Conservation (phyloP, 2,888 invertebrate genomes). For the Alviniconcha strummeri region DNA sequence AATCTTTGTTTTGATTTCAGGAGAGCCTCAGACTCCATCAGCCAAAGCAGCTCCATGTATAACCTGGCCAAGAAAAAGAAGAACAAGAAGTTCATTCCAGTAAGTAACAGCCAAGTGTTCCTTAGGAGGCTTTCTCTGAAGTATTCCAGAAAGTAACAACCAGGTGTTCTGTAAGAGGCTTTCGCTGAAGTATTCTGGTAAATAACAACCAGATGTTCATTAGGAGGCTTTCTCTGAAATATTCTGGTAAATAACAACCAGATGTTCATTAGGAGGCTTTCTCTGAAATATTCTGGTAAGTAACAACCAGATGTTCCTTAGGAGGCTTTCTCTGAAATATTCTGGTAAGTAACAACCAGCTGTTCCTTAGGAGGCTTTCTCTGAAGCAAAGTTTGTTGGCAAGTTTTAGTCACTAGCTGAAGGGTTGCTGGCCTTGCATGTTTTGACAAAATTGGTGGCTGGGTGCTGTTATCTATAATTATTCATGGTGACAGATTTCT, state of each 20-base stretch:
- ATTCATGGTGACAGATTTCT: too few species aligned
- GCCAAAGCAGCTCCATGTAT: conserved; percentile 49
- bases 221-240: too few species aligned
- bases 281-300: conserved; percentile 47
- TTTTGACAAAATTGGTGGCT: too few species aligned
- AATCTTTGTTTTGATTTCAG: conserved; percentile 25
- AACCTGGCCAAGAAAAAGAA: conserved; percentile 62
- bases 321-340: neutral
- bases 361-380: neutral
- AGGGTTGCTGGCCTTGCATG: too few species aligned
- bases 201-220: too few species aligned
- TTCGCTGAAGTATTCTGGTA: too few species aligned
- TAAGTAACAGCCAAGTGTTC: conserved; percentile 30
- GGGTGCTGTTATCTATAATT: too few species aligned
- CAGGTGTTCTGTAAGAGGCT: neutral
- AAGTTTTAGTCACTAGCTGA: too few species aligned
- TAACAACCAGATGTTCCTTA: neutral
- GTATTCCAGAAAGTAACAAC: neutral
- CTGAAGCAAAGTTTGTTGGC: too few species aligned
- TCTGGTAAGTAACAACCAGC: neutral
- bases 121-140: neutral
- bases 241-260: conserved; percentile 56
- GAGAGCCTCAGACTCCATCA: conserved; percentile 40
- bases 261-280: conserved; percentile 44
- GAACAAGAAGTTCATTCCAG: conserved; percentile 63